Evolutionary conservation across 1,140 invertebrate genomes (phyloP), one percentile per base, ranked within the genome.

Genomic region (Pachypeltis micranthus): DNA sequence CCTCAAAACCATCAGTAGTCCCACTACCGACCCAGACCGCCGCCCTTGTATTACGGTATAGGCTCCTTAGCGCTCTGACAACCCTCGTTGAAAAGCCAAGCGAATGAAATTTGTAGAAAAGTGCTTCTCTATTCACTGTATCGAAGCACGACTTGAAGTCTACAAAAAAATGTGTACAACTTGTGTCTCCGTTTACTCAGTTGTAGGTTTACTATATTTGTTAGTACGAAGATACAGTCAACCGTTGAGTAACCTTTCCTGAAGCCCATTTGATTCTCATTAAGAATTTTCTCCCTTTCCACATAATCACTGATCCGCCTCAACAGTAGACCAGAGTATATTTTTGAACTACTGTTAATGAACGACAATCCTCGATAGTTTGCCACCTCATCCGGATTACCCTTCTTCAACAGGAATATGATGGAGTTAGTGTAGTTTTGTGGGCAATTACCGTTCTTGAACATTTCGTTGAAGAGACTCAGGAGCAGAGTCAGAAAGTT

Each of bases 281-380:
- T 68, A 0, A 71, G 26, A 1, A 66, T 64, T 1, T 64, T 61
- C 1, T 65, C 59, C 10, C 29, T 7, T 24, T 68, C 67, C 1
- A 62, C 61, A 67, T 68, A 70, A 1, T 24, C 25, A 1, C 29
- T 27, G n/a, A 72, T n/a, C 34, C 70, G 64, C 7, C 65, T 57
- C 2, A 61, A 34, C 23, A 72, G 25, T 10, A 72, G 54, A 3
- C 34, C 34, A 2, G 66, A 66, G 27, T 70, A 70, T 1, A 70
- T 23, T 66, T 72, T 71, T 1, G 63, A 39, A n/a, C 34, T 47
- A 19, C 55, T 58, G 58, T 70, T 69, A 0, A 71, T 19, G 12
- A 71, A 63, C 1, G 68, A 63, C 7, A 72, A 70, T 3, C 64
- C 65, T 54, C 70, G 51, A 51, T 69, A 70, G 44, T 71, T 71